Evolutionary conservation across 2,797 vertebrate genomes (phyloP), one percentile per base, ranked within the genome.

Genomic region (Paratrypauchen microcephalus): DNA sequence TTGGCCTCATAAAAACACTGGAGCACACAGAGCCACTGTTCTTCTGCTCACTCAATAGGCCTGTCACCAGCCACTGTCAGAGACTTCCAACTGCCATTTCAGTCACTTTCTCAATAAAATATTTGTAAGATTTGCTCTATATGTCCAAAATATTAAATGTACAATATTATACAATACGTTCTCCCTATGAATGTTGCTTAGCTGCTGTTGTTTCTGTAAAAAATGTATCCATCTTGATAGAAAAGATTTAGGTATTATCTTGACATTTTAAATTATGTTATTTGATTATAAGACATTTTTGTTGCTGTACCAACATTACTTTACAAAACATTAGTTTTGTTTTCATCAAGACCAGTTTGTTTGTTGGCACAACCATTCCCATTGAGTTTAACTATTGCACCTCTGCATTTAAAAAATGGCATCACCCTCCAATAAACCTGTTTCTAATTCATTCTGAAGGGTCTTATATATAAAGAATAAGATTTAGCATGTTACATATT

Each of bases 1-100:
- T 87, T 91, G 89, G 83, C 71, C 47, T 80, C 78, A 85, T 84
- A 85, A 85, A 86, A 73, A 70, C 70, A 68, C 78, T 55, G 56
- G 71, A 79, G 21, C 70, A 64, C 59, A 65, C 77, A 85, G 79
- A 79, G 81, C 81, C 69, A 57, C 71, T 7, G 59, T 73, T 76
- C 69, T 47, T 76, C 77, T 65, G 73, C 28, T 72, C 80, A 79
- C 79, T 63, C n/a, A 47, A 24, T 18, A 64, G 41, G 11, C 41
- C 61, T 64, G 41, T 69, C 76, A 71, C 65, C 66, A 30, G 73
- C 65, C 70, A 72, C 58, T 60, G 54, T 71, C 80, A 76, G 26
- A 32, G 26, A 32, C 24, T 68, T 69, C 66, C 55, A 62, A 56
- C 56, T 50, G 28, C 48, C 18, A 15, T 57, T 60, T 74, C 61